Evolutionary conservation across 2,797 vertebrate genomes (phyloP).

Genomic region (Capromys pilorides): DNA sequence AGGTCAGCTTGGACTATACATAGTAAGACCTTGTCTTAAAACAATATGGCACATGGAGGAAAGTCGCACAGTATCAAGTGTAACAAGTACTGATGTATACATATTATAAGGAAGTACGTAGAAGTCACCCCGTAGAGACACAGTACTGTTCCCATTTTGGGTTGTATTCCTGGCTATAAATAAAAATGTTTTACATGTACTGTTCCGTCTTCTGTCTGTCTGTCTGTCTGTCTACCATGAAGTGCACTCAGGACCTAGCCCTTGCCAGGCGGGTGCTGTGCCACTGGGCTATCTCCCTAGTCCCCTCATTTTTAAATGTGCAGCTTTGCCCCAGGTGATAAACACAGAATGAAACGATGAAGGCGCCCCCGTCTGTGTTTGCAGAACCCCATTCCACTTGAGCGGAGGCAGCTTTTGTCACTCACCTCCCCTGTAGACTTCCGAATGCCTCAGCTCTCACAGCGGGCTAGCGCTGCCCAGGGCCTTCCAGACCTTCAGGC

Average conservation of each 20-base stretch:
- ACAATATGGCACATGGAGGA: not conserved
- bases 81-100: not conserved
- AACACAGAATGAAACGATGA: not conserved
- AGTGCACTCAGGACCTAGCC: no score
- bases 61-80: not conserved
- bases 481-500: no score
- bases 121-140: no score
- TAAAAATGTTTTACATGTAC: not conserved
- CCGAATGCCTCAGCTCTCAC: no score
- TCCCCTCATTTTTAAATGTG: not conserved
- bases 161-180: not conserved
- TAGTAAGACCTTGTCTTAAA: not conserved
- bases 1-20: not conserved
- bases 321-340: not conserved
- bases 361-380: fast-evolving
- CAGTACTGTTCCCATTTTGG: not conserved
- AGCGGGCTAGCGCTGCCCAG: no score
- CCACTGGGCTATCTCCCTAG: no score
- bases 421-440: no score
- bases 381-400: no score
- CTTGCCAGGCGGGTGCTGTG: no score
- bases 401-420: no score
- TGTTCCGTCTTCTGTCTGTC: not conserved
- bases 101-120: not conserved
- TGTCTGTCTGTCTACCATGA: no score